phyloP scores from a whole-genome alignment of 1,140 invertebrate genomes.

The Thereuonema tuberculata region DNA sequence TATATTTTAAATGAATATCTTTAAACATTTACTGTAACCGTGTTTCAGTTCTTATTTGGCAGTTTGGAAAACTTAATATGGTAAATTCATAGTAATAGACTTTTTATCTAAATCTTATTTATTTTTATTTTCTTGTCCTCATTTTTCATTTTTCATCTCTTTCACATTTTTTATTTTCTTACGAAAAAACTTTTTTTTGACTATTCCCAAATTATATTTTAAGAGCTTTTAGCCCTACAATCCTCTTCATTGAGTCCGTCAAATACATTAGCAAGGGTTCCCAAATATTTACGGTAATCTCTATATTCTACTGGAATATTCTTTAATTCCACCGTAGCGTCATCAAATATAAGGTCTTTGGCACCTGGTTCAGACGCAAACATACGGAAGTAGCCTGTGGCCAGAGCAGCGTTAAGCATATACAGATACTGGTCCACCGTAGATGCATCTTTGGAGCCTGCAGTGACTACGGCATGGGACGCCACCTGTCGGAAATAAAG shows the following conservation, averaged over 20 bases:
- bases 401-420: neutral
- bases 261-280: neutral
- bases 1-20: no score
- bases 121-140: no score
- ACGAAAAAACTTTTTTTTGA: no score
- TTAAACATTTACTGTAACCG: no score
- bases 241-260: neutral
- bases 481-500: constrained; percentile 23
- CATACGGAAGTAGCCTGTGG: neutral
- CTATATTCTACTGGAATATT: neutral
- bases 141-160: no score
- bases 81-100: no score
- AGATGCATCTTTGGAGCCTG: constrained; percentile 17
- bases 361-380: neutral
- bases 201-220: no score
- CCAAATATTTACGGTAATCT: neutral
- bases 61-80: no score
- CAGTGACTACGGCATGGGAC: constrained; percentile 31
- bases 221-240: no score
- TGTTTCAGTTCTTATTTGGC: no score
- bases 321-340: neutral
- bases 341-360: constrained; percentile 8
- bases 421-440: neutral
- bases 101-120: no score
- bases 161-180: no score